Conservation (phyloP, 2,797 vertebrate genomes). For the Phataginus tetradactyla region DNA sequence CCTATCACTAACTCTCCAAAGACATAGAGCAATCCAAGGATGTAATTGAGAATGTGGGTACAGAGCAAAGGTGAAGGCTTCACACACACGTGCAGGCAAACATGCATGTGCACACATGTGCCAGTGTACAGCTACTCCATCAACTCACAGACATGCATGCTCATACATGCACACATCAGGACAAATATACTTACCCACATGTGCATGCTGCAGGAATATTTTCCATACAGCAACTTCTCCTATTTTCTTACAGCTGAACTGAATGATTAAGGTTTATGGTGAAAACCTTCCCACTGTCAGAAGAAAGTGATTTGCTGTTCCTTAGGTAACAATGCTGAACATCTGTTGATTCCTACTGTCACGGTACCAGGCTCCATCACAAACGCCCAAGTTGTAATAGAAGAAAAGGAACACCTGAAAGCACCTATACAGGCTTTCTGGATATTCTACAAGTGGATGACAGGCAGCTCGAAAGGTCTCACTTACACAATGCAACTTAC, state of each 20-base stretch:
- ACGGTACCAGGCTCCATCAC: constrained; percentile 2
- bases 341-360: constrained; percentile 38
- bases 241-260: not conserved
- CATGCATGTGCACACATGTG: rapidly evolving
- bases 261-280: constrained; percentile 42
- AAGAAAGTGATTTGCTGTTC: constrained; percentile 29
- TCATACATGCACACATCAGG: not conserved
- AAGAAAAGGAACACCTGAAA: constrained; percentile 1
- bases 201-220: not conserved
- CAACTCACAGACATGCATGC: not conserved
- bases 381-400: not conserved
- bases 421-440: constrained; percentile 18
- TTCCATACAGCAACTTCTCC: not conserved
- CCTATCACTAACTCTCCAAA: not conserved
- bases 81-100: not conserved
- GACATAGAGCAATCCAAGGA: not conserved
- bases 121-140: too few relatives aligned
- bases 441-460: not conserved
- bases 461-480: constrained; percentile 11
- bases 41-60: not conserved
- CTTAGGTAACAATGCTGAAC: not conserved
- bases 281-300: constrained; percentile 7
- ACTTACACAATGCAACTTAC: constrained; percentile 5
- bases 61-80: not conserved
- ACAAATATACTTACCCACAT: not conserved